Percentiles rank a stretch among this genome's conserved stretches.
phyloP scores from a whole-genome alignment of 1,140 invertebrate genomes.

The Brachystomella parvula region DNA sequence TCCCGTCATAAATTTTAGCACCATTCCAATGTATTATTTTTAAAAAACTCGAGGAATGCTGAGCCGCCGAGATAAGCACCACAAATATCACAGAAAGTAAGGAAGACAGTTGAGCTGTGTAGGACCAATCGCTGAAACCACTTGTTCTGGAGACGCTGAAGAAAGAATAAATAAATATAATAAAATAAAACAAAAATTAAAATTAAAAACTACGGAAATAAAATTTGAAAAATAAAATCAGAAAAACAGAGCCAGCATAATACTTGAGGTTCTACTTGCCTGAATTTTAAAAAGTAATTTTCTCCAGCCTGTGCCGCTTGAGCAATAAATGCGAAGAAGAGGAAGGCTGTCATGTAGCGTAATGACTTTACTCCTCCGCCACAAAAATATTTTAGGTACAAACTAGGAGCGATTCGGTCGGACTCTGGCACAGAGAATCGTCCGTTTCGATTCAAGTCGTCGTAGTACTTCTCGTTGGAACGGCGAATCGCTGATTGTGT shows the following conservation, averaged over 20 bases:
- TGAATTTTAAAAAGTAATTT: conserved; percentile 3
- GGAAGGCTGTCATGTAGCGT: background rate
- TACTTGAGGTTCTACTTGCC: background rate
- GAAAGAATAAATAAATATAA: background rate
- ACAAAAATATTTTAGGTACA: background rate
- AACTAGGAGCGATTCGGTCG: background rate
- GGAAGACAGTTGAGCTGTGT: background rate
- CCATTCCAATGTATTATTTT: background rate
- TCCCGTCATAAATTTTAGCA: conserved; percentile 64
- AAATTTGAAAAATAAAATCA: background rate
- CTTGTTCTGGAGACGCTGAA: background rate
- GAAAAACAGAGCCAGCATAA: too few relatives aligned
- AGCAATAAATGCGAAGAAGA: background rate
- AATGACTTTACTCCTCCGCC: background rate
- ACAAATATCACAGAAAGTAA: background rate
- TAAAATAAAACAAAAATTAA: background rate
- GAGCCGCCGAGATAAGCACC: background rate
- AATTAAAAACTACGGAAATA: background rate
- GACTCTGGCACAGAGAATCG: background rate
- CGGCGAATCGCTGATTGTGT: background rate
- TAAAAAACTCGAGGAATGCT: background rate
- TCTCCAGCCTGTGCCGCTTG: background rate
- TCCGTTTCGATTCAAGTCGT: background rate
- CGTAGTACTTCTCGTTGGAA: background rate
- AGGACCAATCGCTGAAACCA: background rate